Base-by-base conservation (phyloP, 2,797 vertebrate species). In the Chiroxiphia lanceolata region DNA sequence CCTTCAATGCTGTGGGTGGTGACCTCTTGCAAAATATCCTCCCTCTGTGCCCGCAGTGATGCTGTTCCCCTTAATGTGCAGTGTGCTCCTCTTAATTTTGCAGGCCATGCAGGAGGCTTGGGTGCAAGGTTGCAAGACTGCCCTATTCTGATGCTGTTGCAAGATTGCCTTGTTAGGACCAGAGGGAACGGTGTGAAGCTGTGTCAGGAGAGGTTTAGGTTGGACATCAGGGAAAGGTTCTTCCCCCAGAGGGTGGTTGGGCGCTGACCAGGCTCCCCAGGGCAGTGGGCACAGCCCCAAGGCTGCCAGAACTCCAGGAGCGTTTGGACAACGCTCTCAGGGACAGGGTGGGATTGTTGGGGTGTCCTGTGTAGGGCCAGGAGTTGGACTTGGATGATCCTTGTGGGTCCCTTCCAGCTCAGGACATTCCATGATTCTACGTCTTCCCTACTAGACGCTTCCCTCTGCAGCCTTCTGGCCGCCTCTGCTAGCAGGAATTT, bases 11-110 rank as follows among this genome's bases (percentile, higher is more conserved):
- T 23, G 22, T 14, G 1, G 33, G 74, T 26, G 15, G 6, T 15
- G 47, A 19, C 44, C 45, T 64, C 78, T 13, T 45, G 33, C 38
- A 47, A 5, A 7, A 68, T 5, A 8, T 8, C 17, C 23, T 60
- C 27, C 13, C 59, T 27, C 45, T 7, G 61, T 38, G 59, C 57
- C 71, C 0, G 0, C 53, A 4, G 34, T 4, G 42, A 2, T 0
- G 0, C 63, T 3, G 15, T 16, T n/a, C 13, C 63, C 29, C 20
- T 12, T 4, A 2, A 2, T 0, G 18, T 17, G 0, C 4, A 0
- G 6, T 1, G 60, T 51, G 42, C 16, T 67, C 27, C 11, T 11
- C 27, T 53, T 18, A 31, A 31, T 61, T 69, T 20, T 40, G 42
- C 17, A 0, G 11, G 12, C n/a, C 21, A 5, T 34, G 44, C 59